These are phyloP conservation scores for Kuschelorhynchus macadamiae DNA, from an alignment of 2,888 invertebrate genomes.

Conservation along the genomic window DNA sequence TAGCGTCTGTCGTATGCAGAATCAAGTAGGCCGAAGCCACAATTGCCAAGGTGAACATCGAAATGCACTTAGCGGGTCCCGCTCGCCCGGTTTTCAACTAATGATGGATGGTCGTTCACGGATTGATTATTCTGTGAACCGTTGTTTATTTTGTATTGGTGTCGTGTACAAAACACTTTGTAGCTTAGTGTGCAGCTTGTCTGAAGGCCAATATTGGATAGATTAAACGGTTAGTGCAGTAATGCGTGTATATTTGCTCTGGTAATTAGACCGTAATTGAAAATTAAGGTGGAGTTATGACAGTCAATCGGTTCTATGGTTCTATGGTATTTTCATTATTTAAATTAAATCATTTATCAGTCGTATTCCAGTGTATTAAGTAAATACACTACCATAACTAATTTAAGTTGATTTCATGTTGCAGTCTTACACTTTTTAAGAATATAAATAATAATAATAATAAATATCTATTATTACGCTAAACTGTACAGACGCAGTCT, in stretches of 20 bases:
- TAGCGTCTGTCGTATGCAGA: conserved; percentile 47
- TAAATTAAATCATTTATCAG: too few species aligned
- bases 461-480: too few species aligned
- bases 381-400: too few species aligned
- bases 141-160: conserved; percentile 45
- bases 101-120: conserved; percentile 43
- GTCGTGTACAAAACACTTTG: conserved; percentile 35
- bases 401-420: too few species aligned
- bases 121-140: conserved; percentile 46
- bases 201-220: conserved; percentile 29
- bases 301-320: too few species aligned
- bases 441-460: too few species aligned
- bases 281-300: conserved; percentile 10
- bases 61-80: conserved; percentile 46
- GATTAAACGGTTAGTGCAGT: conserved; percentile 33
- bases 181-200: conserved; percentile 18
- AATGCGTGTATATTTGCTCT: conserved; percentile 22
- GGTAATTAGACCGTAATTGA: conserved; percentile 28
- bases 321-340: too few species aligned
- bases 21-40: conserved; percentile 37
- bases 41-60: conserved; percentile 48
- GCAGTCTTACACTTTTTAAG: too few species aligned
- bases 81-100: conserved; percentile 34
- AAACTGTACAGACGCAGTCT: too few species aligned
- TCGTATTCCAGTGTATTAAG: too few species aligned